Percentiles rank a stretch among this genome's conserved stretches.
phyloP scores from a whole-genome alignment of 2,888 invertebrate genomes.

The Pandemis cinnamomeana region DNA sequence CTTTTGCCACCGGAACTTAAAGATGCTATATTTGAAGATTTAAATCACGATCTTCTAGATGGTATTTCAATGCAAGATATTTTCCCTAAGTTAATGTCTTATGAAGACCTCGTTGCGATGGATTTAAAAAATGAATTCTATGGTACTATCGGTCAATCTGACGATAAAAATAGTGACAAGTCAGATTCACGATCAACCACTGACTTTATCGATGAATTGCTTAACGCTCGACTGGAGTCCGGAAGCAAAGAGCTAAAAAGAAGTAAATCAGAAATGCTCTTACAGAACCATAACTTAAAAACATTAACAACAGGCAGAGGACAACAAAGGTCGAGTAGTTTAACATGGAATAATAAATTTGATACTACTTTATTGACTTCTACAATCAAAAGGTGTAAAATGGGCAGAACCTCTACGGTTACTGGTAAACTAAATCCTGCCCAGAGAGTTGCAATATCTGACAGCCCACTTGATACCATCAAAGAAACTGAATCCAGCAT shows the following conservation, averaged over 20 bases:
- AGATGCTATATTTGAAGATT: slow-evolving; percentile 93
- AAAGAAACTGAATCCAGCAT: slow-evolving; percentile 64
- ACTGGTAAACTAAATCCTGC: slow-evolving; percentile 77
- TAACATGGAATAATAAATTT: slow-evolving; percentile 88
- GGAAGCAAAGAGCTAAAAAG: slow-evolving; percentile 85
- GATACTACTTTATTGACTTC: slow-evolving; percentile 85
- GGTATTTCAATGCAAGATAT: slow-evolving; percentile 95
- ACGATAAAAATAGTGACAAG: slow-evolving; percentile 74
- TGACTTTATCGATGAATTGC: slow-evolving; percentile 84
- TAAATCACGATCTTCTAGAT: slow-evolving; percentile 92
- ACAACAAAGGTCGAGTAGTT: slow-evolving; percentile 87
- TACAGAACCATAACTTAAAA: slow-evolving; percentile 79
- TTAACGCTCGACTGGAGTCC: slow-evolving; percentile 80
- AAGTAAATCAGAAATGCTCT: slow-evolving; percentile 87
- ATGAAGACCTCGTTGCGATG: slow-evolving; percentile 87
- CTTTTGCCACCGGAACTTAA: slow-evolving; percentile 93
- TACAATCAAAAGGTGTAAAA: slow-evolving; percentile 88
- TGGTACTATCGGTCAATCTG: slow-evolving; percentile 74
- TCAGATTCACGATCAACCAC: slow-evolving; percentile 80
- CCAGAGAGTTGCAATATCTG: slow-evolving; percentile 63
- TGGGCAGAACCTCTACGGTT: slow-evolving; percentile 76
- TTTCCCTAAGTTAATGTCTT: slow-evolving; percentile 88
- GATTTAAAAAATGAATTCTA: slow-evolving; percentile 87
- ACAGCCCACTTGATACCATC: slow-evolving; percentile 67
- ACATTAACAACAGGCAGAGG: slow-evolving; percentile 80